These are phyloP conservation scores for Australoheros facetus DNA, from an alignment of 2,797 vertebrate species.

Conservation along the genomic window DNA sequence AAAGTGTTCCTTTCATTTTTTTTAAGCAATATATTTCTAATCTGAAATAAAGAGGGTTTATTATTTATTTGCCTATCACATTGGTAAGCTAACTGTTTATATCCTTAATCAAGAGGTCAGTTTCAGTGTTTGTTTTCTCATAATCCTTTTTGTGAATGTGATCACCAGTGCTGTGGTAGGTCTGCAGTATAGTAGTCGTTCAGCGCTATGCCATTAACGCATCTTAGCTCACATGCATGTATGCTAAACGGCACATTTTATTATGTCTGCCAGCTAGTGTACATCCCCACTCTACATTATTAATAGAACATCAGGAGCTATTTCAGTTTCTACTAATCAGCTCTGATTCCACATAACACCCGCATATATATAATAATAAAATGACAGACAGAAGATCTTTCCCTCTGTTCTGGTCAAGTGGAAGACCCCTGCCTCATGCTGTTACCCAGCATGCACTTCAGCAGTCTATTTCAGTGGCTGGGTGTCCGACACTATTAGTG, in stretches of 20 bases:
- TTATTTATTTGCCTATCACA: background rate
- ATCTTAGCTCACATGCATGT: slow-evolving; percentile 10
- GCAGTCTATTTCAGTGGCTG: slow-evolving; percentile 57
- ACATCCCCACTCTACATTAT: slow-evolving; percentile 19
- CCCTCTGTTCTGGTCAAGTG: slow-evolving; percentile 36
- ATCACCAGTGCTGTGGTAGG: background rate
- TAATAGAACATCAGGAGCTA: slow-evolving; percentile 36
- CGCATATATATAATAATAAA: slow-evolving; percentile 36
- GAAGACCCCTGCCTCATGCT: slow-evolving; percentile 44
- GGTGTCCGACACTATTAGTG: slow-evolving; percentile 62
- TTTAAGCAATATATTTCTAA: background rate
- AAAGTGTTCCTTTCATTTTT: no score
- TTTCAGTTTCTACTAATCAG: slow-evolving; percentile 44
- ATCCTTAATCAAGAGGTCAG: background rate
- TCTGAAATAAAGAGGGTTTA: background rate
- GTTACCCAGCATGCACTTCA: slow-evolving; percentile 68
- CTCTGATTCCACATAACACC: slow-evolving; percentile 24
- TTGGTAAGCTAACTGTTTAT: accelerated
- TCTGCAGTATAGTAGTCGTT: background rate
- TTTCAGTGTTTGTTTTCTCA: background rate
- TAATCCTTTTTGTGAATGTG: background rate
- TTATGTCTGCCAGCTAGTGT: slow-evolving; percentile 18
- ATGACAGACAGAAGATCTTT: slow-evolving; percentile 36
- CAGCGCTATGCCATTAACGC: background rate
- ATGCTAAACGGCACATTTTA: background rate